Percentiles rank a stretch among this genome's conserved stretches.
Conservation (phyloP, 2,888 invertebrate species). For the Pachliopta kotzebuea region DNA sequence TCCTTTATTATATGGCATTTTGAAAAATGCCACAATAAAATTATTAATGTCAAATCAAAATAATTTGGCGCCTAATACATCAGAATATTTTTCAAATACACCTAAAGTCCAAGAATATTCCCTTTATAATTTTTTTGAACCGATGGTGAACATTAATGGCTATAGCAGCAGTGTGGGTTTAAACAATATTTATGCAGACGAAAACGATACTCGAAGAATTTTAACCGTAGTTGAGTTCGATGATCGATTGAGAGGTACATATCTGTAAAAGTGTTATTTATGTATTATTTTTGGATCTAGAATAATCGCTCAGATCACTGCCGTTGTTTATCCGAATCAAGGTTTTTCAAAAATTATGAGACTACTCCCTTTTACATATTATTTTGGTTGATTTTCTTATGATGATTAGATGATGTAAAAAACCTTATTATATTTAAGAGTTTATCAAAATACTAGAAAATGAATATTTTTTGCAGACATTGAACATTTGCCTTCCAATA, state of each 20-base stretch:
- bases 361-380: too few species aligned
- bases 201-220: slow-evolving; percentile 51
- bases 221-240: slow-evolving; percentile 82
- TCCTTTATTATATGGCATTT: background rate
- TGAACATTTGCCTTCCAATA: slow-evolving; percentile 60
- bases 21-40: background rate
- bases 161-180: slow-evolving; percentile 54
- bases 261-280: slow-evolving; percentile 2
- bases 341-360: too few species aligned
- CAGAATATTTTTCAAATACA: background rate
- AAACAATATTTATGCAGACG: slow-evolving; percentile 51
- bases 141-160: slow-evolving; percentile 43
- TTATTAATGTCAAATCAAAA: background rate
- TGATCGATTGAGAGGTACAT: slow-evolving; percentile 62
- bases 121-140: slow-evolving; percentile 43
- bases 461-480: slow-evolving; percentile 40
- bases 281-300: too few species aligned
- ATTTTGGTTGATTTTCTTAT: too few species aligned
- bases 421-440: too few species aligned
- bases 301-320: too few species aligned
- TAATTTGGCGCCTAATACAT: background rate
- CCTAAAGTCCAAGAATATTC: background rate
- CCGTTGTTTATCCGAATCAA: too few species aligned
- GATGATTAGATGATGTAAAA: too few species aligned
- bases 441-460: too few species aligned